Evolutionary conservation across 2,113 vertebrate species (phyloP).

Genomic region (Meles meles): DNA sequence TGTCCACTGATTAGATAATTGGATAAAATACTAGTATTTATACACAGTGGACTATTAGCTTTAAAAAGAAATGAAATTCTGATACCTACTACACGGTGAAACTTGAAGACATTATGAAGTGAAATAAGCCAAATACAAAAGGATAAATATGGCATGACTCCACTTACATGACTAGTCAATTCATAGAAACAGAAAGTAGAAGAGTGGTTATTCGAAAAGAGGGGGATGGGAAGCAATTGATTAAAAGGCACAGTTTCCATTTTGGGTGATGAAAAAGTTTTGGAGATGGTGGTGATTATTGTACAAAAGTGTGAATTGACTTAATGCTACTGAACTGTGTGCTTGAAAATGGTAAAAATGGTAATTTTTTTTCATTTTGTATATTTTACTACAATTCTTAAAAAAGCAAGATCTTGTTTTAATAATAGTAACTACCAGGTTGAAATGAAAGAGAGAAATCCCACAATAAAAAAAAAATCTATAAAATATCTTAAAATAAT

Average conservation of each 20-base stretch:
- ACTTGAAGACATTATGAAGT: background rate
- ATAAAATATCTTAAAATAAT: background rate
- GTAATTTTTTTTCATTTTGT: background rate
- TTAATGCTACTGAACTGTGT: background rate
- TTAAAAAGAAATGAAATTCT: background rate
- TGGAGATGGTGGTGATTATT: background rate
- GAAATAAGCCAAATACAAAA: background rate
- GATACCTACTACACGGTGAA: background rate
- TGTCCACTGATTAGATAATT: background rate
- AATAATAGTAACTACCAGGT: background rate
- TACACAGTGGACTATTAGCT: background rate
- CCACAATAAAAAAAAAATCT: background rate
- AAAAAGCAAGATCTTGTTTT: background rate
- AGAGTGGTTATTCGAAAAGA: background rate
- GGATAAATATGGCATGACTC: background rate
- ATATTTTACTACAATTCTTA: background rate
- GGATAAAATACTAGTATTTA: background rate
- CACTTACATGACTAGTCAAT: background rate
- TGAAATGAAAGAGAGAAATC: background rate
- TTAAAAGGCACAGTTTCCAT: background rate
- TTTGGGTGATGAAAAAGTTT: background rate
- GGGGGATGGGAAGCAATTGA: too few species aligned
- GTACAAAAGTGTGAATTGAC: background rate
- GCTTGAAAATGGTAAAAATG: too few species aligned
- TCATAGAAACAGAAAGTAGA: background rate